These are phyloP conservation scores for Leptoteleia sp. DNA, from an alignment of 1,140 invertebrate species.

Conservation along the genomic window DNA sequence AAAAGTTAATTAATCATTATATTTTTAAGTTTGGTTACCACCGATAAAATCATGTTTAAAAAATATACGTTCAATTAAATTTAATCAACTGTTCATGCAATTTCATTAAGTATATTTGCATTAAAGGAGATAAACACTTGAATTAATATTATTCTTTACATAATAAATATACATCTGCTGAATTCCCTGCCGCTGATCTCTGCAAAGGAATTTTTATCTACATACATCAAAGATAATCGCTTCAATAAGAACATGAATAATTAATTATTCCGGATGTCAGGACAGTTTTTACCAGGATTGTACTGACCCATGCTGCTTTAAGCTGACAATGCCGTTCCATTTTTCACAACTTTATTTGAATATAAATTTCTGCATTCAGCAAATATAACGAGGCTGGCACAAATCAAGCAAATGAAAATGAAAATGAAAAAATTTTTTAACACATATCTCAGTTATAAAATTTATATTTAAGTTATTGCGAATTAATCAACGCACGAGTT, in stretches of 20 bases:
- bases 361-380: conserved; percentile 9
- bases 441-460: no score
- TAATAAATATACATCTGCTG: not conserved
- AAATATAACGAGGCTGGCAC: conserved; percentile 23
- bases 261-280: conserved; percentile 15
- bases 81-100: no score
- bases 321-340: conserved; percentile 13
- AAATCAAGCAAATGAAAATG: conserved; percentile 30
- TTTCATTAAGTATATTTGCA: no score
- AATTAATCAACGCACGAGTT: no score
- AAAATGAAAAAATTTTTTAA: no score
- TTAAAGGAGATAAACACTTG: no score
- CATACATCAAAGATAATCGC: conserved; percentile 8
- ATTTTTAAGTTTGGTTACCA: no score
- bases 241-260: conserved; percentile 7
- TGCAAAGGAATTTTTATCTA: not conserved
- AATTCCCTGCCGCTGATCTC: not conserved
- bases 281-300: not conserved
- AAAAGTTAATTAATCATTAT: no score
- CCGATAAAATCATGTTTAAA: no score
- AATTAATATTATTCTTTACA: no score
- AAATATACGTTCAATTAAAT: no score
- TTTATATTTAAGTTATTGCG: no score
- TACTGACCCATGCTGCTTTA: conserved; percentile 28
- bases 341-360: conserved; percentile 14